Conservation (phyloP, 2,888 invertebrate species). For the Pseudolycoriella hygida region DNA sequence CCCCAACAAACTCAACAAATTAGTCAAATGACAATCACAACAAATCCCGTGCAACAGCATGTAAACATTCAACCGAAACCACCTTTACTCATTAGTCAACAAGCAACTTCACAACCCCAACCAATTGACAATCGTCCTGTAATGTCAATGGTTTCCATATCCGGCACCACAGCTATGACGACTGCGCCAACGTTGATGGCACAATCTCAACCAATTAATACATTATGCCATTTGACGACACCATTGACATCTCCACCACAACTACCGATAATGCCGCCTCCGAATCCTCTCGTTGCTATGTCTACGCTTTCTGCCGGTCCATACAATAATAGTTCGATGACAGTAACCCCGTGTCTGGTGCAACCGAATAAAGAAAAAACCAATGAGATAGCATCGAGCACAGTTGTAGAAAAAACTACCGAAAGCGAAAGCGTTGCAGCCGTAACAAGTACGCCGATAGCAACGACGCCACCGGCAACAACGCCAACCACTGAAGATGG, state of each 20-base stretch:
- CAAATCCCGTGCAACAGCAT: constrained; percentile 5
- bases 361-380: constrained; percentile 7
- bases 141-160: constrained; percentile 18
- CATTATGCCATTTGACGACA: constrained; percentile 11
- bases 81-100: background rate
- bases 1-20: constrained; percentile 13
- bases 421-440: background rate
- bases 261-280: constrained; percentile 21
- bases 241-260: constrained; percentile 14
- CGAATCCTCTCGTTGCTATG: constrained; percentile 29
- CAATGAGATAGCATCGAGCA: background rate
- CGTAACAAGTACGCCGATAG: background rate
- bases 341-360: background rate
- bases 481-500: constrained; percentile 15
- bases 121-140: constrained; percentile 3
- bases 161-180: background rate
- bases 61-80: constrained; percentile 2
- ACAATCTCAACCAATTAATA: constrained; percentile 11
- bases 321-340: background rate
- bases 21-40: constrained; percentile 5
- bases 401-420: background rate
- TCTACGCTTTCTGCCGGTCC: constrained; percentile 15
- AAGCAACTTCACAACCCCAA: background rate
- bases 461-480: constrained; percentile 15
- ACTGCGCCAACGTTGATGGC: background rate